A percentile compares a stretch with the other conserved stretches of the same genome.
These are phyloP conservation scores for Steinernema scapterisci DNA, from an alignment of 2,888 invertebrate species.

Conservation along the genomic window DNA sequence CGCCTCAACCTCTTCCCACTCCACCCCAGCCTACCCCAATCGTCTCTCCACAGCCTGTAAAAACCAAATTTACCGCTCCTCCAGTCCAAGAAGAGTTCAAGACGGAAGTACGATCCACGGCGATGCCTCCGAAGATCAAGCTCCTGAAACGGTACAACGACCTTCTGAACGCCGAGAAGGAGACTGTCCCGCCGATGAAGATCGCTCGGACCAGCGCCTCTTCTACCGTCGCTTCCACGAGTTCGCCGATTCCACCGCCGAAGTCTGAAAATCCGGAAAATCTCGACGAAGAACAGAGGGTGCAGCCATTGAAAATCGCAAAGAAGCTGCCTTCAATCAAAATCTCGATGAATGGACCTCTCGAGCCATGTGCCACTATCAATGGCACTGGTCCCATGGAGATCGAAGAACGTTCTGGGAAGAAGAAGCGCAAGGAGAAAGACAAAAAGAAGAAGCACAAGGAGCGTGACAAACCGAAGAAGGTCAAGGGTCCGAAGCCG, in stretches of 20 bases:
- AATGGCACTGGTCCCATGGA: neutral
- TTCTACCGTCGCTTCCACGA: neutral
- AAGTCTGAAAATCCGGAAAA: neutral
- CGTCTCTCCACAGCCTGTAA: neutral
- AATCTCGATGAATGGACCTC: neutral
- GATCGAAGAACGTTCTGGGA: constrained; percentile 16
- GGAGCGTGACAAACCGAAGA: constrained; percentile 23
- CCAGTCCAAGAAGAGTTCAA: neutral
- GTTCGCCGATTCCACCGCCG: neutral
- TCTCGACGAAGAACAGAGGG: neutral
- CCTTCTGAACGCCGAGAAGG: neutral
- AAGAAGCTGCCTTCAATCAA: neutral
- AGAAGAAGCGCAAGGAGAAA: constrained; percentile 29
- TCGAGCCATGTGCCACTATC: neutral
- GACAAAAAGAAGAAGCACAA: constrained; percentile 34
- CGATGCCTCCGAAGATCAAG: neutral
- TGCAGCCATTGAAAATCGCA: neutral
- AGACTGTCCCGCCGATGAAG: constrained; percentile 9
- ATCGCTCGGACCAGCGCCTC: neutral
- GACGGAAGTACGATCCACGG: neutral
- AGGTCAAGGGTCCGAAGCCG: too few species aligned
- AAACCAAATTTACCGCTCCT: neutral
- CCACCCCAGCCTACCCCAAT: neutral
- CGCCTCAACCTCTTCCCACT: neutral
- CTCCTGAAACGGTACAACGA: neutral